Evolutionary conservation across 2,888 invertebrate species (phyloP).

Genomic region (Trissolcus brochymenae): DNA sequence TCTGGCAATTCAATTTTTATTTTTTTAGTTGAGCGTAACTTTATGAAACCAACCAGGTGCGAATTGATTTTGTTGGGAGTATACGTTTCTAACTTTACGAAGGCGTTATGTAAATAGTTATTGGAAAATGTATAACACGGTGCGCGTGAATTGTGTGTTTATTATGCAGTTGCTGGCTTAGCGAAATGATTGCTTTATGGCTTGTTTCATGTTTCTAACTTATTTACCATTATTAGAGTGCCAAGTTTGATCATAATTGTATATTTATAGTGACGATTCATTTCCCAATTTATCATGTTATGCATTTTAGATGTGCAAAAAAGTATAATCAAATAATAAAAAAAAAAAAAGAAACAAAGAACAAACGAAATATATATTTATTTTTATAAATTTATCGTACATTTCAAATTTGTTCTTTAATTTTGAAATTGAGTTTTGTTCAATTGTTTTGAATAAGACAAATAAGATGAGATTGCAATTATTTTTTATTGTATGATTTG

Average conservation of each 20-base stretch:
- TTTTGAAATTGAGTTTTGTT: neutral
- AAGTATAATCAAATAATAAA: neutral
- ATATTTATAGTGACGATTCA: neutral
- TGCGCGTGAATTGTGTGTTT: neutral
- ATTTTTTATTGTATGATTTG: too few species aligned
- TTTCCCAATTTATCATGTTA: neutral
- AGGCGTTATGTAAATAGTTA: constrained; percentile 10
- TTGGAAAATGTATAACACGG: constrained; percentile 13
- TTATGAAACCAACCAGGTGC: neutral
- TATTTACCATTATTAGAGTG: too few species aligned
- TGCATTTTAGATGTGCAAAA: neutral
- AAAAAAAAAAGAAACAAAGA: too few species aligned
- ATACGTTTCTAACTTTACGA: neutral
- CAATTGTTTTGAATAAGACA: too few species aligned
- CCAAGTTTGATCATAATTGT: too few species aligned
- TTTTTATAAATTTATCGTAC: neutral
- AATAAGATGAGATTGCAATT: too few species aligned
- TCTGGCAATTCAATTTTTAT: too few species aligned
- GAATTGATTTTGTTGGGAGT: constrained; percentile 1
- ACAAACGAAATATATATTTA: too few species aligned
- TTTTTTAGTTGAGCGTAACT: too few species aligned
- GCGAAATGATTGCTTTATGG: constrained; percentile 1
- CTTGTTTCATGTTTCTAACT: too few species aligned
- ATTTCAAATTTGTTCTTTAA: neutral
- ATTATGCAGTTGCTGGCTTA: neutral